phyloP scores from a whole-genome alignment of 2,113 vertebrate genomes.

The Mohoua ochrocephala region DNA sequence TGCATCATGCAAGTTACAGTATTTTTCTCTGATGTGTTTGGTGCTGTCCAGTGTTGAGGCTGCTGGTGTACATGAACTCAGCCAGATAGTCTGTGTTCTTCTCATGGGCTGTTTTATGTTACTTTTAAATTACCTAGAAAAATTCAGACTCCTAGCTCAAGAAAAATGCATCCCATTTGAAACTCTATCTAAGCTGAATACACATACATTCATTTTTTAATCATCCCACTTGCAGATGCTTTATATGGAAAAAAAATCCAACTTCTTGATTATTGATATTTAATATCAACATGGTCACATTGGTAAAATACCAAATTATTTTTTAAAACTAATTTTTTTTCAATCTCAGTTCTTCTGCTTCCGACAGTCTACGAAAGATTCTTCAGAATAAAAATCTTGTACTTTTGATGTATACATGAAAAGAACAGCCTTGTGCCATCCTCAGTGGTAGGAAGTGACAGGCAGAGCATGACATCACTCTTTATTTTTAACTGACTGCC shows the following conservation, averaged over 20 bases:
- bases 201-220: not conserved
- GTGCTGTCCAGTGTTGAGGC: not conserved
- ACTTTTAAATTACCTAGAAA: not conserved
- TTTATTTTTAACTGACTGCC: constrained; percentile 40
- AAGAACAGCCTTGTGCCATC: constrained; percentile 17
- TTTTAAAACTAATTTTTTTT: not conserved
- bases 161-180: not conserved
- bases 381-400: not conserved
- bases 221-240: not conserved
- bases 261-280: not conserved
- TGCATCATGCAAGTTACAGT: rapidly evolving
- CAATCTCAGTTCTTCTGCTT: not conserved
- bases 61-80: not conserved
- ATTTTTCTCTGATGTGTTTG: not conserved
- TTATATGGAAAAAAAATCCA: not conserved
- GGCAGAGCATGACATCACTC: constrained; percentile 49
- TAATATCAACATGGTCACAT: not conserved
- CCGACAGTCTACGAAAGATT: not conserved
- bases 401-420: not conserved
- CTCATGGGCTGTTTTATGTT: not conserved
- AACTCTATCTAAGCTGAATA: not conserved
- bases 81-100: not conserved
- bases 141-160: not conserved
- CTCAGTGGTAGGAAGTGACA: constrained; percentile 33
- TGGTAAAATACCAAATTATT: not conserved